Evolutionary conservation across 2,888 invertebrate species (phyloP).

Genomic region (Rhyacophila evoluta): DNA sequence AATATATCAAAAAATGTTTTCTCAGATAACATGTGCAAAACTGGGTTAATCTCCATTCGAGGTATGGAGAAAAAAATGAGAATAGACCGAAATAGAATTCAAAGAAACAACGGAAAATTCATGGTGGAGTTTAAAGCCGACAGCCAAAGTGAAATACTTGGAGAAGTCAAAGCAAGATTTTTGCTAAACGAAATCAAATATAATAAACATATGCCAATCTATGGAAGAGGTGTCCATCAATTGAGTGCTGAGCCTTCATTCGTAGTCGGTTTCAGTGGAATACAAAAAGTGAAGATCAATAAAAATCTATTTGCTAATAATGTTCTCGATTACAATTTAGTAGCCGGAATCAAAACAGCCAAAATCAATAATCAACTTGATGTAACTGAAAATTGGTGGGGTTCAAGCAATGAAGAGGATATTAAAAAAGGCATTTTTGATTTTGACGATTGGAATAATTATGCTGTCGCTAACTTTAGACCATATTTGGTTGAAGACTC

Average conservation of each 20-base stretch:
- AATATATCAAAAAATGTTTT: conserved; percentile 90
- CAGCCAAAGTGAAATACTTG: conserved; percentile 94
- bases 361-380: conserved; percentile 88
- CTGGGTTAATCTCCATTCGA: conserved; percentile 81
- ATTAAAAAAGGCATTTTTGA: conserved; percentile 93
- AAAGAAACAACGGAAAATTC: conserved; percentile 82
- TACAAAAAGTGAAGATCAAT: conserved; percentile 92
- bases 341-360: conserved; percentile 93
- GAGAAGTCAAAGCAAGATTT: conserved; percentile 84
- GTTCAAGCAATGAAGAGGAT: conserved; percentile 76
- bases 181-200: conserved; percentile 81
- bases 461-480: conserved; percentile 90
- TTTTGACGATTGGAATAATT: conserved; percentile 99
- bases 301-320: conserved; percentile 91
- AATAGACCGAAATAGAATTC: conserved; percentile 84
- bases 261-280: conserved; percentile 92
- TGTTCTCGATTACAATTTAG: conserved; percentile 85
- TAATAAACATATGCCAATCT: conserved; percentile 71
- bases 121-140: conserved; percentile 90
- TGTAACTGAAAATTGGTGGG: conserved; percentile 98
- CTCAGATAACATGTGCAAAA: conserved; percentile 85
- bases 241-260: conserved; percentile 76
- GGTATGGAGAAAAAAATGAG: conserved; percentile 98
- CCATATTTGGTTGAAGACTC: conserved; percentile 87
- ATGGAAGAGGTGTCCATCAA: conserved; percentile 56